phyloP scores from a whole-genome alignment of 2,888 invertebrate species.

The Drosophila cracens region DNA sequence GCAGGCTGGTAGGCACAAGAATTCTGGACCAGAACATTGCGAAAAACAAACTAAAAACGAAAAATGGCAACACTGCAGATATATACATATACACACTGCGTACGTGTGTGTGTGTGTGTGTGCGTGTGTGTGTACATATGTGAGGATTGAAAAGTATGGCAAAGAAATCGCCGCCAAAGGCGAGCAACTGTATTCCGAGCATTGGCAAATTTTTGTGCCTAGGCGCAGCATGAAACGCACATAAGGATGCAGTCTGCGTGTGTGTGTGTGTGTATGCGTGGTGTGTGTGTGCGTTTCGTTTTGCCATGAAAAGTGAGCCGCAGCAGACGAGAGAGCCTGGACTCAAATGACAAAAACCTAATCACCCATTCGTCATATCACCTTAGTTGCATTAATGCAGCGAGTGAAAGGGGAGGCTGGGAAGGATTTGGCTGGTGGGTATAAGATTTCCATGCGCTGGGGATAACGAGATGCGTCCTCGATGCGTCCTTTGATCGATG shows the following conservation, averaged over 20 bases:
- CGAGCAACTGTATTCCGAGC: conserved; percentile 45
- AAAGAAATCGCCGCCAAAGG: conserved; percentile 76
- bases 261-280: not conserved
- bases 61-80: conserved; percentile 55
- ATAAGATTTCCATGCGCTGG: conserved; percentile 29
- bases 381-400: conserved; percentile 75
- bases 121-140: conserved; percentile 25
- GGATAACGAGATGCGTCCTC: conserved; percentile 52
- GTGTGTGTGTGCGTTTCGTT: not conserved
- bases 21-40: conserved; percentile 27
- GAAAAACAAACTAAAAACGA: conserved; percentile 69
- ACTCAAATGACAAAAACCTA: conserved; percentile 66
- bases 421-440: not conserved
- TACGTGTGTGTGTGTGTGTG: conserved; percentile 5
- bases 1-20: conserved; percentile 2
- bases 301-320: conserved; percentile 44
- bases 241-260: conserved; percentile 20
- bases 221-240: conserved; percentile 17
- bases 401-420: not conserved
- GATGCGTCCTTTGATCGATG: conserved; percentile 68
- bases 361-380: conserved; percentile 81
- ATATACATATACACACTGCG: conserved; percentile 1
- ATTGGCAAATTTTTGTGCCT: conserved; percentile 58
- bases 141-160: conserved; percentile 65
- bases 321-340: not conserved